Percentiles rank a stretch among this genome's conserved stretches.
Evolutionary conservation across 2,113 vertebrate species (phyloP).

Genomic region (Pipra filicauda): DNA sequence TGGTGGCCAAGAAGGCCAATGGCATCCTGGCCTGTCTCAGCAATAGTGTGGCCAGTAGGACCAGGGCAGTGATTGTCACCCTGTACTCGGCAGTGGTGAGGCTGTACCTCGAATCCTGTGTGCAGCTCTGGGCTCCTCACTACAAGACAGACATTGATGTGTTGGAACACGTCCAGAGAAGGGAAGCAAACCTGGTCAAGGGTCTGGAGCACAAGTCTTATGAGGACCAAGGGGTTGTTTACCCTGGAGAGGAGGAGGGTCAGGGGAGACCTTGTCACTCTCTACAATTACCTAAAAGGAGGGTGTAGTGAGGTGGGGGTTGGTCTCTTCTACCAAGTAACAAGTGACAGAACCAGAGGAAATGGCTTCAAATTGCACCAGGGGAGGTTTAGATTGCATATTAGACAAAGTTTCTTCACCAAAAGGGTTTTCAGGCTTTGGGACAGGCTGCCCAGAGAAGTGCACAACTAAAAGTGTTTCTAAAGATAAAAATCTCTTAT

Average conservation of each 20-base stretch:
- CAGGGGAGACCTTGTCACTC: background rate
- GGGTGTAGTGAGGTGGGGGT: background rate
- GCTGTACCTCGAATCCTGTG: rapidly evolving
- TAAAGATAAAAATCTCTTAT: background rate
- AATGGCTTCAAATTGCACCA: background rate
- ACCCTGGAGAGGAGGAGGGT: background rate
- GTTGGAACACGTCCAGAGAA: background rate
- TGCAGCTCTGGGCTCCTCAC: rapidly evolving
- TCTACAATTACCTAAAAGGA: background rate
- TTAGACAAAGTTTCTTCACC: background rate
- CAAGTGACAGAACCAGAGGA: background rate
- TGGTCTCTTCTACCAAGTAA: background rate
- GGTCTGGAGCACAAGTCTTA: background rate
- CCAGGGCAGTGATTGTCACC: background rate
- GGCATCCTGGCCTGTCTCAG: background rate
- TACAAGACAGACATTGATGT: background rate
- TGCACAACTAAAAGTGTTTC: background rate
- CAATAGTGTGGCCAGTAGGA: background rate
- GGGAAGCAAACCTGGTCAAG: background rate
- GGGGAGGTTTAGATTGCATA: background rate
- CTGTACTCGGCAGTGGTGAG: rapidly evolving
- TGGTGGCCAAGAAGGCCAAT: background rate
- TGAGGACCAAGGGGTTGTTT: background rate
- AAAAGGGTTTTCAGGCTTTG: background rate
- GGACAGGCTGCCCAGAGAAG: background rate